Conservation (phyloP, 2,888 invertebrate genomes). For the Amiota mariae region DNA sequence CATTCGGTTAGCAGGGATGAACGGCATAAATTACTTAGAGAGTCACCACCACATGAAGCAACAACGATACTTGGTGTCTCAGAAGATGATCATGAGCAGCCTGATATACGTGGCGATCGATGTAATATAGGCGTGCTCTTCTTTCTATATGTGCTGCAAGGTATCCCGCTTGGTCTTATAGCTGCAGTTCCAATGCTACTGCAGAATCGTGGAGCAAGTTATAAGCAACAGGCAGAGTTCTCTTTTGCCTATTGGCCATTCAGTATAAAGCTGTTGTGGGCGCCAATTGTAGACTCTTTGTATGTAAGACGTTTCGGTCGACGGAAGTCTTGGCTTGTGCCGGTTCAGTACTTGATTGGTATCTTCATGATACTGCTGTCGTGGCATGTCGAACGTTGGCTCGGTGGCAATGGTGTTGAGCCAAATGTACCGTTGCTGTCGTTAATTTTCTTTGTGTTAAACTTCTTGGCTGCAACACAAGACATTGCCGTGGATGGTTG, state of each 20-base stretch:
- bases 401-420: slow-evolving; percentile 77
- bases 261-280: slow-evolving; percentile 95
- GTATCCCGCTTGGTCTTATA: slow-evolving; percentile 94
- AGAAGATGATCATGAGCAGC: slow-evolving; percentile 57
- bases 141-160: slow-evolving; percentile 95
- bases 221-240: slow-evolving; percentile 95
- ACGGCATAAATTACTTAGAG: slow-evolving; percentile 6
- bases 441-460: slow-evolving; percentile 89
- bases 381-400: slow-evolving; percentile 81
- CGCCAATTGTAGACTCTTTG: slow-evolving; percentile 96
- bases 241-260: slow-evolving; percentile 96
- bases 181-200: slow-evolving; percentile 96
- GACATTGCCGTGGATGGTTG: slow-evolving; percentile 99
- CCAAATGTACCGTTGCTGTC: slow-evolving; percentile 88
- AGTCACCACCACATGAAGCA: slow-evolving; percentile 15
- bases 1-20: slow-evolving; percentile 27
- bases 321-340: slow-evolving; percentile 96
- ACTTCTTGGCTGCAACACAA: slow-evolving; percentile 98
- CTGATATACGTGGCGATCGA: slow-evolving; percentile 82
- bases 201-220: slow-evolving; percentile 92
- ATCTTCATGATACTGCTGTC: slow-evolving; percentile 92
- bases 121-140: slow-evolving; percentile 89
- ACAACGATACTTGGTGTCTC: slow-evolving; percentile 3
- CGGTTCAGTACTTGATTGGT: slow-evolving; percentile 93
- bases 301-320: slow-evolving; percentile 90